Percentiles rank a stretch among this genome's conserved stretches.
phyloP scores from a whole-genome alignment of 2,797 vertebrate species.

The Knipowitschia caucasica region DNA sequence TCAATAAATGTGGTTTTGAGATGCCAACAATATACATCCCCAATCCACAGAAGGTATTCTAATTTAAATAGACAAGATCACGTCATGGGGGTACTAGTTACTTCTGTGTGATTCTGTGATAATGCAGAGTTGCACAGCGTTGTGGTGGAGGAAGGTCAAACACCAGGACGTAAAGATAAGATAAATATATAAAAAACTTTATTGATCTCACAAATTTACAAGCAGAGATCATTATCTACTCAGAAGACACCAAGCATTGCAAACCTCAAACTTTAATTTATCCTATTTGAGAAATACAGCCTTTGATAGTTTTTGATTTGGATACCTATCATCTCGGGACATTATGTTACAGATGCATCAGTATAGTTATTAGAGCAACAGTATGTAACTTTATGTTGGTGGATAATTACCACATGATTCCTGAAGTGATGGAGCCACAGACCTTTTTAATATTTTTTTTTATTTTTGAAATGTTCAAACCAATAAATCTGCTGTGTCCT shows the following conservation, averaged over 20 bases:
- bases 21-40: constrained; percentile 86
- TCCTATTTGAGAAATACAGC: constrained; percentile 30
- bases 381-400: too few species aligned
- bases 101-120: constrained; percentile 21
- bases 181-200: too few species aligned
- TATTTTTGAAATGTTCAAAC: too few species aligned
- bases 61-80: neutral
- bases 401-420: too few species aligned
- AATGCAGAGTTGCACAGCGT: constrained; percentile 24
- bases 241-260: constrained; percentile 13
- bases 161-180: constrained; percentile 24
- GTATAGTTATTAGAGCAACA: too few species aligned
- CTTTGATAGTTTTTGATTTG: neutral
- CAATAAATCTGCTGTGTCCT: too few species aligned
- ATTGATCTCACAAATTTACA: too few species aligned
- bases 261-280: constrained; percentile 43
- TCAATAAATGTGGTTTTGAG: constrained; percentile 84
- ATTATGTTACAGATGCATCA: too few species aligned
- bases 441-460: too few species aligned
- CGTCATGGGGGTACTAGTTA: constrained; percentile 9
- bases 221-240: too few species aligned
- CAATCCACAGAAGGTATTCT: constrained; percentile 75
- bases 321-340: too few species aligned
- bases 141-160: constrained; percentile 24
- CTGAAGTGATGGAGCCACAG: too few species aligned